A percentile compares a stretch with the other conserved stretches of the same genome.
Conservation (phyloP, 1,140 invertebrate species). For the Euura saliciscinereae region DNA sequence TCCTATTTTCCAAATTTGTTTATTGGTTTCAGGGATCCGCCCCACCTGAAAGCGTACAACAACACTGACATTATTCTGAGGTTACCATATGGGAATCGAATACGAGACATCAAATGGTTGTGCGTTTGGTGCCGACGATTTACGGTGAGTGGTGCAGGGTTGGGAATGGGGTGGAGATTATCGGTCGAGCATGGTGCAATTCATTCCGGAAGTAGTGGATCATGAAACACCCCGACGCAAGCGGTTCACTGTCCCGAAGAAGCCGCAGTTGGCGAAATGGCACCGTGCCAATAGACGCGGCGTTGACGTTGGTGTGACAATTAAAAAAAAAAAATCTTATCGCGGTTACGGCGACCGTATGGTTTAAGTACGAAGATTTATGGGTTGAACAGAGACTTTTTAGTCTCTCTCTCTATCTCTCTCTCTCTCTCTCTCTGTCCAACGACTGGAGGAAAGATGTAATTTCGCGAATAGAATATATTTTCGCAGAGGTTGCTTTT, state of each 20-base stretch:
- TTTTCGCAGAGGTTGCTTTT: not conserved
- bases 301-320: not conserved
- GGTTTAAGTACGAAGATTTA: not conserved
- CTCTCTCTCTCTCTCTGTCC: no score
- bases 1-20: no score
- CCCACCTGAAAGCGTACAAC: slow-evolving; percentile 74
- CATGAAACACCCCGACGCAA: not conserved
- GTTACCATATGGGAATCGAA: slow-evolving; percentile 80
- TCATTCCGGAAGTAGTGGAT: not conserved
- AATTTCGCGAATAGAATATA: no score
- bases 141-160: slow-evolving; percentile 70
- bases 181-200: not conserved
- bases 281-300: not conserved
- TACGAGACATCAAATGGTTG: slow-evolving; percentile 87
- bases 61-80: slow-evolving; percentile 82
- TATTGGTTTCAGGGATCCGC: slow-evolving; percentile 74
- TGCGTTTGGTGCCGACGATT: slow-evolving; percentile 90
- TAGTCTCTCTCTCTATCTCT: no score
- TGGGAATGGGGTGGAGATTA: not conserved
- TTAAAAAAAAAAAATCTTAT: not conserved
- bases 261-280: not conserved
- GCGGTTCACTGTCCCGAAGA: not conserved
- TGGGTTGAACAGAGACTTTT: not conserved
- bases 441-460: no score
- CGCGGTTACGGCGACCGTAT: not conserved